Base-by-base conservation (phyloP, 2,113 vertebrate species). In the Barbus barbus region DNA sequence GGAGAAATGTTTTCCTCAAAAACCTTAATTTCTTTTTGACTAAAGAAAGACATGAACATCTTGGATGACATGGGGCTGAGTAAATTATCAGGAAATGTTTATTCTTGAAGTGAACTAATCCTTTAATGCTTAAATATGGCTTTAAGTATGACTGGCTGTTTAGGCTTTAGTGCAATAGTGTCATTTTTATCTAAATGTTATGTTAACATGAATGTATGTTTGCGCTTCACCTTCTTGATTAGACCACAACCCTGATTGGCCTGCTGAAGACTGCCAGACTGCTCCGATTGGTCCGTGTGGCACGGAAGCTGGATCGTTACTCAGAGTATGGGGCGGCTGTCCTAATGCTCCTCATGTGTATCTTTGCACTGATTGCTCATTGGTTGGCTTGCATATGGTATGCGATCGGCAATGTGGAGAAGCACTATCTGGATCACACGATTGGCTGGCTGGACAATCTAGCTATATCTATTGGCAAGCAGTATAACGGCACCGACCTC, bases 301-400 rank as follows among this genome's bases (percentile, higher is more conserved):
- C 98, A 81, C 95, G 98, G 36, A 99, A 99, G 88, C 88, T 99
- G 91, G 98, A 99, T 90, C 96, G 98, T 75, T 99, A 99, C 48
- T 99, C 98, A 0, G 97, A 99, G 93, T 99, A 99, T 0, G 98
- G 98, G 0, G 98, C 98, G 16, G 98, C 98, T 16, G 98, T 99
- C 84, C 95, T 99, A 61, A 98, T 99, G 96, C 95, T 99, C 65
- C 95, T 99, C 67, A 99, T 99, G 98, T 99, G 98, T 91, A 98
- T 98, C 89, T 99, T 99, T 89, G 98, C 98, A 63, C 94, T 99
- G 38, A 99, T 99, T 88, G 98, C 98, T 74, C 98, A 99, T 88
- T 99, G 98, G 98, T 92, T 99, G 90, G 98, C 97, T 89, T 99
- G 98, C 91, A 99, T 99, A 92, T 99, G 97, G 98, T 99, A 99